Percentiles rank a stretch among this genome's conserved stretches.
phyloP scores from a whole-genome alignment of 2,797 vertebrate genomes.

The Sebastes vulpes region DNA sequence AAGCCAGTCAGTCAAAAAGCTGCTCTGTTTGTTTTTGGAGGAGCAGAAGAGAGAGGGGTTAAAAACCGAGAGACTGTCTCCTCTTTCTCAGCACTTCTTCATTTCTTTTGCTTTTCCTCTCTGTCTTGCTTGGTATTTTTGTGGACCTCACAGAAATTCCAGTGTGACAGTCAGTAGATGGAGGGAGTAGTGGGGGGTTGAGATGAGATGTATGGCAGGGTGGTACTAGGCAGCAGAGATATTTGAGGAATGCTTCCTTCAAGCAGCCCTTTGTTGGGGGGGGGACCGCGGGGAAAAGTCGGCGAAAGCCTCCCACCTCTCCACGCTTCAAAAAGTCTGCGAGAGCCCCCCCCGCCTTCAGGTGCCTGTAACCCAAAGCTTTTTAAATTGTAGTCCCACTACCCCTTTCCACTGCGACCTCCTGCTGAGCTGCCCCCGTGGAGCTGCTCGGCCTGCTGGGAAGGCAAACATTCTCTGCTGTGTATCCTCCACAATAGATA shows the following conservation, averaged over 20 bases:
- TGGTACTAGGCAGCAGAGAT: constrained; percentile 51
- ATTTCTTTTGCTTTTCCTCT: constrained; percentile 36
- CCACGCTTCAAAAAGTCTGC: too few species aligned
- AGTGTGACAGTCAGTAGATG: constrained; percentile 29
- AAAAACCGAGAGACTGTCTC: constrained; percentile 17
- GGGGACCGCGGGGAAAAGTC: constrained; percentile 42
- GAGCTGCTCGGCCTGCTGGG: constrained; percentile 74
- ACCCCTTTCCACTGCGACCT: constrained; percentile 6
- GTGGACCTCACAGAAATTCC: constrained; percentile 55
- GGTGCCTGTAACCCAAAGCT: constrained; percentile 66
- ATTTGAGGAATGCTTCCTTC: constrained; percentile 80
- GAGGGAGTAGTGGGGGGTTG: background rate
- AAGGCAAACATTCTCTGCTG: constrained; percentile 78
- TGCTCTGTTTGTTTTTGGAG: constrained; percentile 46
- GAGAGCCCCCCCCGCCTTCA: constrained; percentile 6
- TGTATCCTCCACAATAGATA: constrained; percentile 72
- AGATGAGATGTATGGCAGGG: constrained; percentile 30
- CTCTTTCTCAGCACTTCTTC: constrained; percentile 7
- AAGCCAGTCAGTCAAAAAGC: constrained; percentile 30
- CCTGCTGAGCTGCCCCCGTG: constrained; percentile 56
- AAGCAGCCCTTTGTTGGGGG: constrained; percentile 66
- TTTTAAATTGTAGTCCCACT: constrained; percentile 55
- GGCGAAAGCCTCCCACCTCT: background rate
- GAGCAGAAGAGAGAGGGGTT: constrained; percentile 3
- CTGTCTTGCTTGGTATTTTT: constrained; percentile 49